Base-by-base conservation (phyloP, 2,888 invertebrate species). In the Cacoxenus indagator region DNA sequence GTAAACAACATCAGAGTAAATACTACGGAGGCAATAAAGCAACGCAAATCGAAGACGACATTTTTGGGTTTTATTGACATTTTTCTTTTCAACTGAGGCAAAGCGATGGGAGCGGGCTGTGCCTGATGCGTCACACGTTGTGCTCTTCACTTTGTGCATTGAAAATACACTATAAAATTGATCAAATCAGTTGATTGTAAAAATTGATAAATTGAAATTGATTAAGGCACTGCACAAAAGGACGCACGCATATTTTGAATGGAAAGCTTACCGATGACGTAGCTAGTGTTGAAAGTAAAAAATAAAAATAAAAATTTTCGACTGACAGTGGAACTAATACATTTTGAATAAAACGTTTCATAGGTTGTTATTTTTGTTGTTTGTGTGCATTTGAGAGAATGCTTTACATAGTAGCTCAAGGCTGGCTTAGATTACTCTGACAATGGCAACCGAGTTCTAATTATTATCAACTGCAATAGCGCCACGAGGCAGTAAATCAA, bases 51-150 rank as follows among this genome's bases (percentile, higher is more conserved):
- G 59, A 24, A 24, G 26, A 68, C 65, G 78, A 75, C 77, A 81
- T 81, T 82, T 81, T 77, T 80, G 78, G 77, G 77, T 81, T 80
- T 80, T 80, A 80, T 80, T 80, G 80, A 82, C 83, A 82, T 82
- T 74, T 77, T 75, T 76, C 75, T 70, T 48, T 68, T 67, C 57
- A 57, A 2, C 45, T 17, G 65, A 64, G 57, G 61, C 64, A 24
- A 65, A 31, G 29, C n/a, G n/a, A n/a, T n/a, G n/a, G n/a, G n/a
- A n/a, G n/a, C n/a, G n/a, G 67, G 31, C 17, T 78, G 76, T 26
- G 69, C 31, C 65, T 79, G 76, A 54, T 73, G 57, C 72, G 77
- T 74, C 22, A 72, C 74, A 64, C 74, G 69, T 70, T 43, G 61
- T 51, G 29, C 43, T 4, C n/a, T 57, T 45, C 19, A 67, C 70